Evolutionary conservation across 2,113 vertebrate genomes (phyloP), one percentile per base, ranked within the genome.

Genomic region (Lontra canadensis): DNA sequence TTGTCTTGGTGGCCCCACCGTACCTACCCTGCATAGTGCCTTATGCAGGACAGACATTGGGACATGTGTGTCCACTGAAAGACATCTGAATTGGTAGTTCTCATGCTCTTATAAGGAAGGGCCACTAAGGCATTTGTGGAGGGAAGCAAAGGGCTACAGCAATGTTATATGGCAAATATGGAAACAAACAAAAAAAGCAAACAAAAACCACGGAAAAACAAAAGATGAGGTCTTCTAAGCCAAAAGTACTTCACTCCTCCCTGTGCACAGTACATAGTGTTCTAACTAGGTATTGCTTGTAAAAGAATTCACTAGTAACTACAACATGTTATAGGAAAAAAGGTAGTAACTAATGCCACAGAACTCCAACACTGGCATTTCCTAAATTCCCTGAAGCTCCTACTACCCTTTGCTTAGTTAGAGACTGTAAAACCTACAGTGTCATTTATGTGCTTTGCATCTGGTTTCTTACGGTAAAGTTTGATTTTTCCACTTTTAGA

Each of bases 241-340:
- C 93, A 89, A 20, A 76, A 92, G 93, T 73, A 96, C 94, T 96
- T 95, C 94, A 92, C 91, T 92, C 92, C 92, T 92, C 78, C 80
- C 88, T 97, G 87, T 93, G 85, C 93, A 98, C 80, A 97, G 94
- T 69, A 96, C 76, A 94, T 88, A 97, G 97, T 98, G 95, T 94
- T 96, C 92, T 96, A 96, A 86, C 47, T 96, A 97, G 90, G 84
- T 98, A 98, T 97, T 97, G 97, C 97, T 98, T 95, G 94, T 84
- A 96, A 97, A 97, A 92, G 47, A 93, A 96, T 74, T 96, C 92
- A 95, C 95, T 90, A 97, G 67, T 91, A 96, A 95, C 87, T 97
- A 90, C n/a, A 82, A 92, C 29, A 82, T 73, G 61, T 90, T 90
- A 81, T 6, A 97, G 89, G 57, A 76, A 92, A 92, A 93, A 96